phyloP scores from a whole-genome alignment of 2,113 vertebrate genomes.

The human region GRCh38 chr11:39085501-39086000 shows the following conservation, averaged over 20 bases:
- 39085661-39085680: neutral
- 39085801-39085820: constrained; percentile 69
- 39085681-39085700: neutral
- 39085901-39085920: constrained; percentile 56
- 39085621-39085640: neutral
- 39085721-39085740: neutral
- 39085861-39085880: constrained; percentile 55
- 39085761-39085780: constrained; percentile 43
- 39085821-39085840: constrained; percentile 75
- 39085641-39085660: neutral
- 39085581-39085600: neutral
- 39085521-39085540: neutral
- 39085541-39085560: neutral
- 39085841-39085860: constrained; percentile 50
- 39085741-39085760: neutral
- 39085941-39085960: constrained; percentile 73
- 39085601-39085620: neutral
- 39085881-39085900: constrained; percentile 43
- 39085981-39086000: constrained; percentile 63
- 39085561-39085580: neutral
- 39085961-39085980: constrained; percentile 48
- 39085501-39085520: fast-evolving
- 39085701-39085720: neutral
- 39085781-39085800: constrained; percentile 54
- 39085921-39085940: constrained; percentile 34